Base-by-base conservation (phyloP, 2,888 invertebrate species). In the Neoitamus cyanurus region DNA sequence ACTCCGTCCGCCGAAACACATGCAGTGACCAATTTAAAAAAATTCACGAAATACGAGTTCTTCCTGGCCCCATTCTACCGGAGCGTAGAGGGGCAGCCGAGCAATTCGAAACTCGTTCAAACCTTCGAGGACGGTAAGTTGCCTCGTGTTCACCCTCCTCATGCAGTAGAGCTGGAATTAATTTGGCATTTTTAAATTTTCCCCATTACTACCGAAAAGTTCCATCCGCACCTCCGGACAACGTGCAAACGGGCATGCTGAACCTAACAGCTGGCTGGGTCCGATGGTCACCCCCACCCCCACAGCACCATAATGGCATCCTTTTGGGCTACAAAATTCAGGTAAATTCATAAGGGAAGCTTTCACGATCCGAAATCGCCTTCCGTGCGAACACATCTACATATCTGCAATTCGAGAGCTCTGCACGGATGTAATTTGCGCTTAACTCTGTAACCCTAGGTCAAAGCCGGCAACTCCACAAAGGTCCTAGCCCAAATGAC, bases 51-150 rank as follows among this genome's bases (percentile, higher is more conserved):
- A 89, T 97, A 97, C 90, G 96, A 97, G 90, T 95, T 97, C 89
- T 96, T 97, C 89, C 93, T 97, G 85, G 95, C 96, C 42, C 97
- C 97, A 1, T 97, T 96, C 91, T 96, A 95, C 91, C 95, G 95
- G 88, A 94, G 94, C n/a, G 93, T 97, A 42, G 96, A 98, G 90
- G 98, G 98, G 4, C 96, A 96, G 90, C 98, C 98, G 70, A 98
- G 98, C 85, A 99, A 98, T 92, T 95, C 97, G 46, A 95, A 95
- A 90, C 93, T 95, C 75, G 96, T 96, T 69, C 94, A 95, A 87
- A 98, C 98, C 5, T 93, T 96, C 86, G 97, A 98, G 92, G 98
- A 98, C 90, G 94, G 94, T 94, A 89, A 92, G 92, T 87, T 68
- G 37, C n/a, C 1, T n/a, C 30, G 13, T 42, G 48, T 42, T 72